Evolutionary conservation across 1,140 invertebrate species (phyloP), one percentile per base, ranked within the genome.

Genomic region (Sinella curviseta): DNA sequence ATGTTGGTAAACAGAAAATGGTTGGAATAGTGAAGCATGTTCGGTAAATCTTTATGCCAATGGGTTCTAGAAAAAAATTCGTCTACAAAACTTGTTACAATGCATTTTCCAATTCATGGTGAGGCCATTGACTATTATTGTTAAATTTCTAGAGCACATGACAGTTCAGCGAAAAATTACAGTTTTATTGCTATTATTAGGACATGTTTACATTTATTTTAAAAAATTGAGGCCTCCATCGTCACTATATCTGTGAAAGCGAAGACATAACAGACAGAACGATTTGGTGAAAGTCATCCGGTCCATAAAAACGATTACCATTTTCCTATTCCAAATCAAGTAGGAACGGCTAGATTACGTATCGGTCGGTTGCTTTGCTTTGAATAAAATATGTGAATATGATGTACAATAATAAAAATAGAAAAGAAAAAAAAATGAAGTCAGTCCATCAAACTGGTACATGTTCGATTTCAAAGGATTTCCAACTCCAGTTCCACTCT

Each of bases 341-440:
- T 65, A 26, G 24, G 24, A 65, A 65, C 24, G 16, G 24, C 24
- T 17, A 17, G 26, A 12, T 48, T 48, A 48, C 39, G 20, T 48
- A 48, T 12, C 8, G 8, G 39, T 48, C 39, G 20, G 20, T 20
- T 48, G 39, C 39, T 8, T 48, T n/a, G 24, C 57, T 16, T 65
- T 65, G 57, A 65, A n/a, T 65, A 65, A 16, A 65, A 12, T 65
- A 65, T 65, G 57, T 26, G 57, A 4, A n/a, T 65, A 65, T 65
- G 57, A 65, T 26, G 57, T 65, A 26, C 8, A 26, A 65, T 65
- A n/a, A 8, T 48, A 48, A 48, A n/a, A 65, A 65, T 12, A 65
- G 24, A 65, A n/a, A 65, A 16, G 57, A n/a, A 26, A 65, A 65
- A 12, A 48, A 65, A 65, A 12, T 65, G 57, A 65, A 26, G 26